Conservation (phyloP, 2,113 vertebrate genomes). For the Halichoerus grypus region DNA sequence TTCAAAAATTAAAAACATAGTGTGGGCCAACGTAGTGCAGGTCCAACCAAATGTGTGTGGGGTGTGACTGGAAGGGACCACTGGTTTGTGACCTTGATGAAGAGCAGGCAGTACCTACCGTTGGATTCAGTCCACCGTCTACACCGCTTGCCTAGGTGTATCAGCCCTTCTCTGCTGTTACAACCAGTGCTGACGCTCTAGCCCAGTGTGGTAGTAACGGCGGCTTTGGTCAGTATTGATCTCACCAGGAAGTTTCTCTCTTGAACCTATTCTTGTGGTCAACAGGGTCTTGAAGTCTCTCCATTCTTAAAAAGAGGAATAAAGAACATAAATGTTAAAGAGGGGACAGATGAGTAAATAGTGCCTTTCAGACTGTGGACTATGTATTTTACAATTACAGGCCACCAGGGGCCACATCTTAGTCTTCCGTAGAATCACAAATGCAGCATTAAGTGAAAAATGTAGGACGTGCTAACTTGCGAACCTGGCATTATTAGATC, state of each 20-base stretch:
- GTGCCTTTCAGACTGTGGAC: not conserved
- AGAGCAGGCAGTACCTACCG: not conserved
- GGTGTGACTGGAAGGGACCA: not conserved
- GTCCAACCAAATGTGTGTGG: not conserved
- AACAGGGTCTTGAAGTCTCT: not conserved
- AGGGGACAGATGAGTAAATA: not conserved
- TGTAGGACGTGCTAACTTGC: not conserved
- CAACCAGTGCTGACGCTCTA: not conserved
- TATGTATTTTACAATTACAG: not conserved
- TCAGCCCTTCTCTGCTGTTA: not conserved
- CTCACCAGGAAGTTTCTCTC: conserved; percentile 17
- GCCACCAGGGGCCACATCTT: not conserved
- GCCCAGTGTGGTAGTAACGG: not conserved
- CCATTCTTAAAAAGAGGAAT: not conserved
- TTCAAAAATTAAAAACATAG: conserved; percentile 22
- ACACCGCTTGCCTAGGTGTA: not conserved
- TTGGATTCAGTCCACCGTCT: not conserved
- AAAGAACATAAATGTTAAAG: not conserved
- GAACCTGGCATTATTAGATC: conserved; percentile 21
- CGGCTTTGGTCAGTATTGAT: not conserved
- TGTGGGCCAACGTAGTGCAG: not conserved
- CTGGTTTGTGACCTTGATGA: not conserved
- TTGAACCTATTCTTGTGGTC: not conserved
- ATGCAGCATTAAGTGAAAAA: conserved; percentile 9
- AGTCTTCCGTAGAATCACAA: not conserved